phyloP scores from a whole-genome alignment of 2,797 vertebrate genomes.

The Cryptoprocta ferox region DNA sequence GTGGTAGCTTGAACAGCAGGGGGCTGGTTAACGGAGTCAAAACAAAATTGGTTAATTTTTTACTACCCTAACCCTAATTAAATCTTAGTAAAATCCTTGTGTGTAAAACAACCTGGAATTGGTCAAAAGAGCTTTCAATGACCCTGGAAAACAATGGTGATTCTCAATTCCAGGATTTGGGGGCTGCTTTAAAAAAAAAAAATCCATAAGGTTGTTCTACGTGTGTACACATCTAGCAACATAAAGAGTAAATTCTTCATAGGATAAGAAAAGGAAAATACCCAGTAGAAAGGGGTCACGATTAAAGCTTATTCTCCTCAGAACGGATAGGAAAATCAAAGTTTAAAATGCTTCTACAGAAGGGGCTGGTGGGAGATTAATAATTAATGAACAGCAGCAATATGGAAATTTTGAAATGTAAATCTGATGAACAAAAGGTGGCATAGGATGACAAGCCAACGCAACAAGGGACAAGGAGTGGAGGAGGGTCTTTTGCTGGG shows the following conservation, averaged over 20 bases:
- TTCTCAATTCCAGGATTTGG: slow-evolving; percentile 52
- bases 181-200: slow-evolving; percentile 43
- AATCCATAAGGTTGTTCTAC: neutral
- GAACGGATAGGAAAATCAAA: slow-evolving; percentile 84
- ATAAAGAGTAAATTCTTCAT: slow-evolving; percentile 18
- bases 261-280: slow-evolving; percentile 70
- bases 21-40: neutral
- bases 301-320: slow-evolving; percentile 83
- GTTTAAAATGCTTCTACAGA: slow-evolving; percentile 85
- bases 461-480: slow-evolving; percentile 75
- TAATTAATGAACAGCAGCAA: slow-evolving; percentile 86
- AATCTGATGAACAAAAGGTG: slow-evolving; percentile 85
- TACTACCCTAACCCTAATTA: neutral
- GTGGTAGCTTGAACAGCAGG: neutral
- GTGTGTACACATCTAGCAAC: neutral
- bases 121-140: neutral
- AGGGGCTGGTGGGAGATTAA: slow-evolving; percentile 85
- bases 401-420: slow-evolving; percentile 87
- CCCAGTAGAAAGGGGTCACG: slow-evolving; percentile 79
- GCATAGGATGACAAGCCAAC: slow-evolving; percentile 84
- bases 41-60: slow-evolving; percentile 47
- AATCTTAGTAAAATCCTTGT: slow-evolving; percentile 28
- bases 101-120: slow-evolving; percentile 42
- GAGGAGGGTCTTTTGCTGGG: slow-evolving; percentile 79
- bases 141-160: slow-evolving; percentile 51